Evolutionary conservation across 2,113 vertebrate species (phyloP), one percentile per base, ranked within the genome.

Genomic region (Periophthalmodon schlosseri): DNA sequence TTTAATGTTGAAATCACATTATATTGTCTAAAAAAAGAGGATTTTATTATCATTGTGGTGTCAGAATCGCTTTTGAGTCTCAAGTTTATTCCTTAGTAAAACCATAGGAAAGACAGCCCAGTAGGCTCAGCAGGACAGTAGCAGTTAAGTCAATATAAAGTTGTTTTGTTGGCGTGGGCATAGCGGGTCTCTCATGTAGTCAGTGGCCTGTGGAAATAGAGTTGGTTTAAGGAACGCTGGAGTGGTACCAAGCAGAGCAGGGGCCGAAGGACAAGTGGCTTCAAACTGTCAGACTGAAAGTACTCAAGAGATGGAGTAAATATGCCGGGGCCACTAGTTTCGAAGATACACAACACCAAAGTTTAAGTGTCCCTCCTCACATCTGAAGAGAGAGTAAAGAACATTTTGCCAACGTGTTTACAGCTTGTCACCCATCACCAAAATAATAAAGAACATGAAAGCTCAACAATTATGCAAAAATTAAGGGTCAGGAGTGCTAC

Each of bases 131-230:
- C 15, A 34, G 47, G 58, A 60, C 4, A 36, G 73, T 21, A 20
- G 65, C 28, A 52, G 21, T 77, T 21, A 58, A 82, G 73, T 80
- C 82, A 79, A 75, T 72, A 77, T 72, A 63, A 68, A 77, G 67
- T 68, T 83, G 69, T 78, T 77, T 64, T 80, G 28, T 75, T 76
- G 39, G 47, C 73, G 73, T 82, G 75, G 75, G 78, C 69, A 63
- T 68, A 52, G 39, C 54, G 73, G 70, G 23, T 52, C 60, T 12
- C 64, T 75, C 58, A 46, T 65, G 74, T 11, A 58, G 44, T 63
- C 34, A 68, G 11, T 9, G 16, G 63, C 44, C 79, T 66, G 28
- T n/a, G 66, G 68, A 64, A 69, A 34, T 11, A 7, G 47, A 73
- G 52, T 15, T 39, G 56, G 76, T 70, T 63, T 66, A 69, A 5